These are phyloP conservation scores for Agrochola lychnidis DNA, from an alignment of 2,888 invertebrate genomes.

Conservation along the genomic window DNA sequence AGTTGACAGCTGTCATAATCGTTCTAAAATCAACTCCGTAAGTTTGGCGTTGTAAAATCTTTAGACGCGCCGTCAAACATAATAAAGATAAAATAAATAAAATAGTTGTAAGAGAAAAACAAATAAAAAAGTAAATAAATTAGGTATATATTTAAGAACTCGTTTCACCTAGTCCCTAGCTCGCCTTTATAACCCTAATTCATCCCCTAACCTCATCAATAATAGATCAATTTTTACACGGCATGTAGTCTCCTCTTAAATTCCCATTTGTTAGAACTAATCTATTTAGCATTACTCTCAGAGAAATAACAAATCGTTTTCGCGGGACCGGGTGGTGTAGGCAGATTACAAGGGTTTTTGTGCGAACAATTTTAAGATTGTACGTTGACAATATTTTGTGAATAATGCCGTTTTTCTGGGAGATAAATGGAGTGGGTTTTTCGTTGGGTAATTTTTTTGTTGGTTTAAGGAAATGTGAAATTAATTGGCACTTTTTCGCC, in stretches of 20 bases:
- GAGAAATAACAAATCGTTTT: constrained; percentile 54
- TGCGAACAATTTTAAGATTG: constrained; percentile 40
- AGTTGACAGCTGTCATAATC: no score
- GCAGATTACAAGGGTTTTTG: constrained; percentile 55
- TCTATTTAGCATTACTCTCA: constrained; percentile 48
- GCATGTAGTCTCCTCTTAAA: constrained; percentile 38
- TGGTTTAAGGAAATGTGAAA: constrained; percentile 3
- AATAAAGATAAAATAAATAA: not conserved
- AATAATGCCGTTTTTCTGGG: constrained; percentile 30
- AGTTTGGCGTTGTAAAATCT: no score
- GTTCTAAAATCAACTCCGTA: no score
- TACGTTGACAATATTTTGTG: constrained; percentile 47
- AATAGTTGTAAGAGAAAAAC: not conserved
- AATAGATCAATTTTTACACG: constrained; percentile 49
- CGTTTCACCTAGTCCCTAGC: constrained; percentile 1
- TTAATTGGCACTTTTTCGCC: constrained; percentile 6
- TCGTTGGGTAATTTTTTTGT: not conserved
- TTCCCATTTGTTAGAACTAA: constrained; percentile 48
- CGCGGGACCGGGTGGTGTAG: constrained; percentile 39
- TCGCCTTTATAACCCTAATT: constrained; percentile 25
- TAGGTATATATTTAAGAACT: not conserved
- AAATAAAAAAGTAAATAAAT: not conserved
- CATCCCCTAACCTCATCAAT: constrained; percentile 42
- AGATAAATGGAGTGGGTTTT: constrained; percentile 23
- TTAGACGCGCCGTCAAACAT: no score